phyloP scores from a whole-genome alignment of 1,140 invertebrate species.

The Sitodiplosis mosellana region DNA sequence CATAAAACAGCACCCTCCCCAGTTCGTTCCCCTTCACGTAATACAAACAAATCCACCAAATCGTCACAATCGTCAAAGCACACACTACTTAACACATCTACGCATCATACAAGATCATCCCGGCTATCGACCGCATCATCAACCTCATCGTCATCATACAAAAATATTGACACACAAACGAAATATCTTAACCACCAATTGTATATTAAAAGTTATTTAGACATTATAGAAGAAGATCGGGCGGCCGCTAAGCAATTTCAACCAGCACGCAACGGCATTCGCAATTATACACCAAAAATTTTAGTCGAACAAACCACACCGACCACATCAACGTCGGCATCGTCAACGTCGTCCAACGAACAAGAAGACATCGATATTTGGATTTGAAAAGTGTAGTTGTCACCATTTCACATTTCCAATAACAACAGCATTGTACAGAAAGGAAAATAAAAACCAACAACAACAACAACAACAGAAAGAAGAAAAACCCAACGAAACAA shows the following conservation, averaged over 20 bases:
- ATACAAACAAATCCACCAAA: neutral
- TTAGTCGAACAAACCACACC: conserved; percentile 24
- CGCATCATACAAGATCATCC: conserved; percentile 18
- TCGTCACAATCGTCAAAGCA: neutral
- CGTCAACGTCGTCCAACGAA: no score
- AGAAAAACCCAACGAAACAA: neutral
- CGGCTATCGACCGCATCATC: conserved; percentile 24
- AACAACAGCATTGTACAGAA: neutral
- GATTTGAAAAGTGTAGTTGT: conserved; percentile 1
- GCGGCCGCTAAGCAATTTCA: conserved; percentile 23
- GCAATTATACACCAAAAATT: conserved; percentile 47
- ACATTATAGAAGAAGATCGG: conserved; percentile 30
- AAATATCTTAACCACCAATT: conserved; percentile 36
- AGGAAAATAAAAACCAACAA: conserved; percentile 1
- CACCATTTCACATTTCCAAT: neutral
- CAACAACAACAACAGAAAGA: no score
- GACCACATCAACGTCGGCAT: neutral
- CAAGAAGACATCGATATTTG: conserved; percentile 4
- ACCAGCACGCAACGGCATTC: conserved; percentile 33
- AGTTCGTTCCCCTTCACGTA: neutral
- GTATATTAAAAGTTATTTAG: conserved; percentile 38
- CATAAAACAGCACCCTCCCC: neutral
- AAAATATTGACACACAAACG: conserved; percentile 31
- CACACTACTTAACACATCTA: conserved; percentile 20
- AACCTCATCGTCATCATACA: conserved; percentile 28